Base-by-base conservation (phyloP, 2,797 vertebrate genomes). In the Sebastes hubbsi region DNA sequence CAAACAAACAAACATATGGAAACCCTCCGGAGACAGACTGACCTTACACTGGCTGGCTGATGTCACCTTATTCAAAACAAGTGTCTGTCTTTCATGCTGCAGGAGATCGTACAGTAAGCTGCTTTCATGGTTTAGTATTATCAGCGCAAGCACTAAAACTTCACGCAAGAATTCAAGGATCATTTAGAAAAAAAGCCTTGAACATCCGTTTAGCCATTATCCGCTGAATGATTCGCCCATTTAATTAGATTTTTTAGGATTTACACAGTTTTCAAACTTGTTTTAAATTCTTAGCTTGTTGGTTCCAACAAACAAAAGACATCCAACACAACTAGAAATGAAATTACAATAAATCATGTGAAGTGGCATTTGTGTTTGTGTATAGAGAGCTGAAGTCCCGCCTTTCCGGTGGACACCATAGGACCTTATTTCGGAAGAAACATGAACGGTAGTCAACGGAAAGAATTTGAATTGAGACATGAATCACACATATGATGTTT, bases 1-100 rank as follows among this genome's bases (percentile, higher is more conserved):
- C 36, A 84, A 80, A 81, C 72, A 74, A 61, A 82, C 59, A 74
- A 61, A 82, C 55, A 77, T 72, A 81, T 71, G 72, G 64, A 78
- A 30, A 60, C n/a, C 63, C 14, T 38, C 70, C 27, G 24, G 75
- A 81, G 80, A 80, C 62, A 81, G 80, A 80, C 62, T 64, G 85
- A 79, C 62, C 62, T 81, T 68, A 52, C 65, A 71, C 25, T 59
- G 63, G 30, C 10, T 65, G 54, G 14, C 46, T 83, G 56, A 78
- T 69, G 72, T 80, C 38, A 60, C 69, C 63, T 32, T 30, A 27
- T 71, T 77, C 34, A 66, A 61, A 78, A 75, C 77, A 83, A 69
- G 42, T 60, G 52, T 55, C 24, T 24, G 8, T 18, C 49, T 52
- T 7, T 71, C 30, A 29, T 27, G 32, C 22, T 71, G 74, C 27